Evolutionary conservation across 1,140 invertebrate genomes (phyloP).

Genomic region (Elysia chlorotica): DNA sequence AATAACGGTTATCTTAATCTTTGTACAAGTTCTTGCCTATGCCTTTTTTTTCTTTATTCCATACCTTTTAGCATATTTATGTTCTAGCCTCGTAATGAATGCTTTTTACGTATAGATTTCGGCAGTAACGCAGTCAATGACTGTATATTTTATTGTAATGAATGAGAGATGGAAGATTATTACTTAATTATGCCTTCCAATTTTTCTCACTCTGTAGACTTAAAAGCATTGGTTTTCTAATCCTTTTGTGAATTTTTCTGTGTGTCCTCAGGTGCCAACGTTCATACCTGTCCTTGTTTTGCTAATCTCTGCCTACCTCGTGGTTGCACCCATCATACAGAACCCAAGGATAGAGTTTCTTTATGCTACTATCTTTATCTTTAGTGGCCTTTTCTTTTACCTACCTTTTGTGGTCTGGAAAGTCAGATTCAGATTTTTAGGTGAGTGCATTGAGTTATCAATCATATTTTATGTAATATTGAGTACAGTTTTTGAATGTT

Average conservation of each 20-base stretch:
- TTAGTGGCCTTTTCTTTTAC: constrained; percentile 75
- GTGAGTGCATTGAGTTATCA: no score
- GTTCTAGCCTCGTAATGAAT: no score
- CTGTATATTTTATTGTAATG: no score
- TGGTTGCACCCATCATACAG: constrained; percentile 77
- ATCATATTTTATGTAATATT: no score
- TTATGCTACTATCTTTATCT: constrained; percentile 75
- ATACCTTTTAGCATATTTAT: no score
- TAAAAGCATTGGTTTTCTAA: neutral
- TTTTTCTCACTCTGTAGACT: neutral
- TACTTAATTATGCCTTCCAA: neutral
- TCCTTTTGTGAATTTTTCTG: neutral
- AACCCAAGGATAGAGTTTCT: constrained; percentile 80
- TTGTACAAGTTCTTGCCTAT: no score
- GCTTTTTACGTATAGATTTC: no score
- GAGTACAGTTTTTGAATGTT: no score
- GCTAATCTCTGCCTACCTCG: constrained; percentile 74
- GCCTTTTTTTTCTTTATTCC: no score
- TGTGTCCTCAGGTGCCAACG: constrained; percentile 73
- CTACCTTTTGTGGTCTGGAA: constrained; percentile 72
- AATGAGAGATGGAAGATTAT: neutral
- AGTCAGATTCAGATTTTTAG: constrained; percentile 18
- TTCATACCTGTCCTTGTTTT: constrained; percentile 77
- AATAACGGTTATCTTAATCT: no score
- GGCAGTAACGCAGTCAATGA: no score